A percentile compares a stretch with the other conserved stretches of the same genome.
Conservation (phyloP, 2,797 vertebrate genomes). For the Enteromius afrohamiltoni region DNA sequence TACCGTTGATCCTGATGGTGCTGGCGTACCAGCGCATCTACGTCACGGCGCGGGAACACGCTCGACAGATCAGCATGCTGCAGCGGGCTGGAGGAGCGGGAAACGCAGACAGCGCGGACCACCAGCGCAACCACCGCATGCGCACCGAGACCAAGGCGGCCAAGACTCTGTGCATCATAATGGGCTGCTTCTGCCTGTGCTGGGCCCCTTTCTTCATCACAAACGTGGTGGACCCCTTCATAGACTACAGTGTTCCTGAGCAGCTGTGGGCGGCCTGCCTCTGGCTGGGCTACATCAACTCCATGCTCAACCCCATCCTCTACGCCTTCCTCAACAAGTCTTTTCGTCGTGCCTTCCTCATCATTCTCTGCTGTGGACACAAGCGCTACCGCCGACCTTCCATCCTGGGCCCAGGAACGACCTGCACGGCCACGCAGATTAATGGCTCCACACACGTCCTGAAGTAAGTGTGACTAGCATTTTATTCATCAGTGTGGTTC, state of each 20-base stretch:
- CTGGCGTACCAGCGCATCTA: constrained; percentile 99
- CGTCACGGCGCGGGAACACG: constrained; percentile 90
- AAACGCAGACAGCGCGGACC: constrained; percentile 79
- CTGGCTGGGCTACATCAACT: constrained; percentile 99
- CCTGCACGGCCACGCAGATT: constrained; percentile 92
- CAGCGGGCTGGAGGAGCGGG: constrained; percentile 84
- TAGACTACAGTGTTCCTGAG: constrained; percentile 90
- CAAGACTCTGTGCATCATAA: constrained; percentile 97
- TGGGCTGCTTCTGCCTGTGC: constrained; percentile 99
- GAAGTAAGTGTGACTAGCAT: constrained; percentile 83
- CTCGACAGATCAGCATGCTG: constrained; percentile 90
- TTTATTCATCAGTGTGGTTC: neutral
- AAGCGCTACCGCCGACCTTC: constrained; percentile 90
- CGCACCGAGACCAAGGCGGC: constrained; percentile 96
- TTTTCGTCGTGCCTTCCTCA: constrained; percentile 99
- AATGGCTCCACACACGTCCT: constrained; percentile 95
- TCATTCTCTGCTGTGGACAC: constrained; percentile 96
- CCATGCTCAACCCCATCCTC: constrained; percentile 97
- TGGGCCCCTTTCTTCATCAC: constrained; percentile 98
- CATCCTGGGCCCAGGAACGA: constrained; percentile 83
- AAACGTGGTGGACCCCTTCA: constrained; percentile 97
- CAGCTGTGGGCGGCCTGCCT: constrained; percentile 95
- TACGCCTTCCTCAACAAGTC: constrained; percentile 99
- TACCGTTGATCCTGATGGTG: constrained; percentile 95
- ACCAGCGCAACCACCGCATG: constrained; percentile 93